Conservation (phyloP, 2,797 vertebrate species). For the Pogonophryne albipinna region DNA sequence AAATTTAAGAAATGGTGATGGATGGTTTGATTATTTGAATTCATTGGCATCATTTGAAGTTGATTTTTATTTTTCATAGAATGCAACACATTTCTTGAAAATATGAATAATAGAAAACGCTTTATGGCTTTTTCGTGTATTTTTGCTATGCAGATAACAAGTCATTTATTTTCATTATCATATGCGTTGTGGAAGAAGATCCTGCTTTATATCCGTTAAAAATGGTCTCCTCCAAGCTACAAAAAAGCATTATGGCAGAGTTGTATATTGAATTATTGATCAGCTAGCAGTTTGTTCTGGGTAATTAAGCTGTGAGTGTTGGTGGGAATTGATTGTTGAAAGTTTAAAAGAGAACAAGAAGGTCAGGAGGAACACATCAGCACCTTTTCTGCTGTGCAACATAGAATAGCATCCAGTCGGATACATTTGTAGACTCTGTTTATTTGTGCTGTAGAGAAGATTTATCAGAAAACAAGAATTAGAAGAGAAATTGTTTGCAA, state of each 20-base stretch:
- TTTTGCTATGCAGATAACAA: background rate
- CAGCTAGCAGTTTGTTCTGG: conserved; percentile 52
- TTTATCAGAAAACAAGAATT: background rate
- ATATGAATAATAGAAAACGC: background rate
- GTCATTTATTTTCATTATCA: conserved; percentile 2
- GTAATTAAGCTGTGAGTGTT: conserved; percentile 63
- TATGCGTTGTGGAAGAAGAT: background rate
- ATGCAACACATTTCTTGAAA: background rate
- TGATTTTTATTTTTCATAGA: background rate
- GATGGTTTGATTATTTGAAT: background rate
- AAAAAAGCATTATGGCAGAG: conserved; percentile 37
- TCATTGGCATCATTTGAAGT: background rate
- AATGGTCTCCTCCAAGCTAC: conserved; percentile 1
- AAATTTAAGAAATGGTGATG: background rate
- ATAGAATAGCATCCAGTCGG: background rate
- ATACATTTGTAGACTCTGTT: conserved; percentile 2
- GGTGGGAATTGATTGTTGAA: conserved; percentile 58
- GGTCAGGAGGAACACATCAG: conserved; percentile 49
- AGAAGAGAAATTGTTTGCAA: background rate
- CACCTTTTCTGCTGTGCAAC: background rate
- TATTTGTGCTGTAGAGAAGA: background rate
- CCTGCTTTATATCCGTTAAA: background rate
- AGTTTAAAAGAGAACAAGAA: conserved; percentile 54
- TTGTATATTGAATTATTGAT: conserved; percentile 69
- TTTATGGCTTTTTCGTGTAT: background rate